Evolutionary conservation across 2,797 vertebrate species (phyloP).

Genomic region (Poliocrania exsul): DNA sequence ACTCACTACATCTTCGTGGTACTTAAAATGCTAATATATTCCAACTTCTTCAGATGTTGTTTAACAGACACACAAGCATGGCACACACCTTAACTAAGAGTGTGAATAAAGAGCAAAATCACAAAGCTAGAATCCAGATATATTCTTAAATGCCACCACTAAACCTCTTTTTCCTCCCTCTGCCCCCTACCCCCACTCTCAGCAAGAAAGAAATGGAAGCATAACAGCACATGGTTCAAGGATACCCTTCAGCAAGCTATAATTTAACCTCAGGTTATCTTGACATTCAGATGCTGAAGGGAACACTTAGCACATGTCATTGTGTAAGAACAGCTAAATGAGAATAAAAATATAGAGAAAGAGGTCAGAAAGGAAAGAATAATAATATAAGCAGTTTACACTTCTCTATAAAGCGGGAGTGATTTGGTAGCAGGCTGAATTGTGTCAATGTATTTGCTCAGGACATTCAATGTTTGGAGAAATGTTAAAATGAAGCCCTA

Average conservation of each 20-base stretch:
- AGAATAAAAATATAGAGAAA: conserved; percentile 43
- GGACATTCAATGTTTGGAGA: neutral
- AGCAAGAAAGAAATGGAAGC: neutral
- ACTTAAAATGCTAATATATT: conserved; percentile 79
- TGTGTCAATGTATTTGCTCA: neutral
- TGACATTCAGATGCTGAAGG: conserved; percentile 49
- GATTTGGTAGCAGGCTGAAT: neutral
- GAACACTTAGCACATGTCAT: conserved; percentile 2
- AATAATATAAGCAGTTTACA: conserved; percentile 29
- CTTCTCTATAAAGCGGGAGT: neutral
- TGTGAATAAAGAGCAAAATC: conserved; percentile 30
- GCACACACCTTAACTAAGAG: conserved; percentile 17
- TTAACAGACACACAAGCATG: neutral
- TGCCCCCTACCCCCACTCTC: neutral
- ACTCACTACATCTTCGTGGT: neutral
- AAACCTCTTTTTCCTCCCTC: neutral
- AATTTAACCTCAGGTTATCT: conserved; percentile 40
- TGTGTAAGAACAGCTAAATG: conserved; percentile 33
- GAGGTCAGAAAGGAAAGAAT: conserved; percentile 35
- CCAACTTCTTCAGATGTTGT: conserved; percentile 68
- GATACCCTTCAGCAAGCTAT: conserved; percentile 4
- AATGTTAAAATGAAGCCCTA: neutral
- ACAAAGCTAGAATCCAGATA: neutral
- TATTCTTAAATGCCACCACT: neutral
- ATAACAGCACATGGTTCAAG: neutral